A percentile compares a stretch with the other conserved stretches of the same genome.
Evolutionary conservation across 2,113 vertebrate genomes (phyloP).

Genomic region (Diadophis punctatus): DNA sequence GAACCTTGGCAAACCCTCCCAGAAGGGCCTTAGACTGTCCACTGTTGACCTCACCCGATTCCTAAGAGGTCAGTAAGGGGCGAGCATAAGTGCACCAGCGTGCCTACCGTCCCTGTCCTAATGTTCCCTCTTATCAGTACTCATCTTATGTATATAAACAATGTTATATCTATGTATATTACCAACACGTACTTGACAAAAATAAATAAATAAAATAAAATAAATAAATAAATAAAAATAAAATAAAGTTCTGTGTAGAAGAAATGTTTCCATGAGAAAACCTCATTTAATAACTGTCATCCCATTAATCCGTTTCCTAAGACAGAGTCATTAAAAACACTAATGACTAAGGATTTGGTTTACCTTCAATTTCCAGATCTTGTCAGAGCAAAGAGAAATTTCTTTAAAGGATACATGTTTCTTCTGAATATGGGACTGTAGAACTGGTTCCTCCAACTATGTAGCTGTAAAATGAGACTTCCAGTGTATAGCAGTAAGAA

Average conservation of each 20-base stretch:
- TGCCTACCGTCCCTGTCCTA: no score
- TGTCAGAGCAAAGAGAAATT: background rate
- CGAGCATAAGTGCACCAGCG: no score
- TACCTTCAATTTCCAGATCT: constrained; percentile 59
- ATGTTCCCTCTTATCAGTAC: no score
- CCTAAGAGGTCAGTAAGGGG: no score
- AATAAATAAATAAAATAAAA: no score
- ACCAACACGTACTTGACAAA: no score
- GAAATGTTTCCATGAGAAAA: background rate
- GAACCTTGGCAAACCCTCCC: background rate
- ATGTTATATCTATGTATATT: no score
- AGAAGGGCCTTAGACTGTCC: background rate
- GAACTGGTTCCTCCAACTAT: constrained; percentile 72
- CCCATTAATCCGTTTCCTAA: background rate
- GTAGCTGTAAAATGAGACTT: constrained; percentile 98
- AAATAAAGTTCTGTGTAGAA: background rate
- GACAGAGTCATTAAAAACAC: background rate
- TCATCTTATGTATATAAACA: no score
- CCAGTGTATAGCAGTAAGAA: constrained; percentile 96
- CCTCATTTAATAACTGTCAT: background rate
- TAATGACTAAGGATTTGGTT: background rate
- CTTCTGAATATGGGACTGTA: constrained; percentile 91
- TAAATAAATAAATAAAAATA: no score
- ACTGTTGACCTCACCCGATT: no score
- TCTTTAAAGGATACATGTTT: constrained; percentile 91